These are phyloP conservation scores for Nibea coibor DNA, from an alignment of 2,113 vertebrate genomes.

Conservation along the genomic window DNA sequence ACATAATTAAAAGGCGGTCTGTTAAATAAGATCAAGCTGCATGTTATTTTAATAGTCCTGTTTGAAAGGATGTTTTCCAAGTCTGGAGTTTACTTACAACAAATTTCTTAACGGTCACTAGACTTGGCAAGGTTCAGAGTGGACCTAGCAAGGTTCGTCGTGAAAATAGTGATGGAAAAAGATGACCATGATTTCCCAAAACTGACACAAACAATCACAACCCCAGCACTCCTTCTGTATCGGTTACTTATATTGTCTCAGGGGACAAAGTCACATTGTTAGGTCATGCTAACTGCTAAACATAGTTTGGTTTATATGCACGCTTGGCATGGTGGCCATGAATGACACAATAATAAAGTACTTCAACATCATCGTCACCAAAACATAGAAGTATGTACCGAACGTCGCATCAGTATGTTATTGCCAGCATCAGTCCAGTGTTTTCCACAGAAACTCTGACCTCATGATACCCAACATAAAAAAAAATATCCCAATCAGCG, in stretches of 20 bases:
- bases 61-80: slow-evolving; percentile 34
- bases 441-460: too few relatives aligned
- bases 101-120: not conserved
- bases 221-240: not conserved
- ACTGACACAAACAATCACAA: too few relatives aligned
- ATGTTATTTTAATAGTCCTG: slow-evolving; percentile 45
- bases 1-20: slow-evolving; percentile 58
- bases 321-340: too few relatives aligned
- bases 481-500: not conserved
- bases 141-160: not conserved
- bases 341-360: too few relatives aligned
- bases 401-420: too few relatives aligned
- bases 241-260: too few relatives aligned
- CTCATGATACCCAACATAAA: not conserved
- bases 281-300: too few relatives aligned
- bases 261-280: too few relatives aligned
- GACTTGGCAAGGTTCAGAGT: not conserved
- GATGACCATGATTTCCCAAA: not conserved
- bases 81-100: slow-evolving; percentile 18
- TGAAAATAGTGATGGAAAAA: not conserved
- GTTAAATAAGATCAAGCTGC: slow-evolving; percentile 40
- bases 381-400: too few relatives aligned
- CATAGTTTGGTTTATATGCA: too few relatives aligned
- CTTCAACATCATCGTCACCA: too few relatives aligned
- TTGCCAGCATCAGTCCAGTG: too few relatives aligned